These are phyloP conservation scores for Pygocentrus nattereri DNA, from an alignment of 2,797 vertebrate species.

Conservation along the genomic window DNA sequence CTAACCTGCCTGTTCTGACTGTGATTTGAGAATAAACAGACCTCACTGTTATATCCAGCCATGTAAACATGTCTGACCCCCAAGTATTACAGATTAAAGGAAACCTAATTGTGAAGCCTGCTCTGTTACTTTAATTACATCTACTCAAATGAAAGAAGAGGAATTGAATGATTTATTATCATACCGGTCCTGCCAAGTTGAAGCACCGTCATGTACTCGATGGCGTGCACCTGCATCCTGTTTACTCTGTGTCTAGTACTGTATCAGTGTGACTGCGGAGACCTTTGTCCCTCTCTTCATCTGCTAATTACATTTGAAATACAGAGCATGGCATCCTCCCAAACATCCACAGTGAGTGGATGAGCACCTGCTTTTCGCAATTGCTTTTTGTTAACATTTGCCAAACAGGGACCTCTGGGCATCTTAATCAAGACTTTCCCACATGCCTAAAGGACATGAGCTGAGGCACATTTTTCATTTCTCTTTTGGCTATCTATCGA, in stretches of 20 bases:
- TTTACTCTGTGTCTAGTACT: conserved; percentile 11
- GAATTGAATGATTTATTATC: neutral
- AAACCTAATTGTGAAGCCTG: neutral
- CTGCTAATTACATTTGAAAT: conserved; percentile 21
- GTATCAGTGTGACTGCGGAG: neutral
- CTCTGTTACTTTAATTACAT: neutral
- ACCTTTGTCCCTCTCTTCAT: conserved; percentile 17
- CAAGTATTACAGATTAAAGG: too few species aligned
- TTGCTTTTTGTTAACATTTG: conserved; percentile 33
- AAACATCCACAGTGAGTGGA: conserved; percentile 22
- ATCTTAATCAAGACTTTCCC: conserved; percentile 35
- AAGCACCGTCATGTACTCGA: neutral
- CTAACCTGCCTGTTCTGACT: neutral
- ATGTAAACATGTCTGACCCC: too few species aligned
- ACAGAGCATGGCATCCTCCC: conserved; percentile 28
- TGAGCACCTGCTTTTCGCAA: conserved; percentile 42
- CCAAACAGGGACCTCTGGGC: conserved; percentile 27
- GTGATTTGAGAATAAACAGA: neutral
- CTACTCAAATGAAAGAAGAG: too few species aligned
- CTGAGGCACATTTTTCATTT: neutral
- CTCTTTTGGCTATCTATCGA: neutral
- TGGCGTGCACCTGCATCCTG: neutral
- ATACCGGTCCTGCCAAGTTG: neutral
- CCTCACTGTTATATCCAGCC: too few species aligned
- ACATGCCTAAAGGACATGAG: conserved; percentile 11